Conservation (phyloP, 2,113 vertebrate species). For the Thunnus thynnus region DNA sequence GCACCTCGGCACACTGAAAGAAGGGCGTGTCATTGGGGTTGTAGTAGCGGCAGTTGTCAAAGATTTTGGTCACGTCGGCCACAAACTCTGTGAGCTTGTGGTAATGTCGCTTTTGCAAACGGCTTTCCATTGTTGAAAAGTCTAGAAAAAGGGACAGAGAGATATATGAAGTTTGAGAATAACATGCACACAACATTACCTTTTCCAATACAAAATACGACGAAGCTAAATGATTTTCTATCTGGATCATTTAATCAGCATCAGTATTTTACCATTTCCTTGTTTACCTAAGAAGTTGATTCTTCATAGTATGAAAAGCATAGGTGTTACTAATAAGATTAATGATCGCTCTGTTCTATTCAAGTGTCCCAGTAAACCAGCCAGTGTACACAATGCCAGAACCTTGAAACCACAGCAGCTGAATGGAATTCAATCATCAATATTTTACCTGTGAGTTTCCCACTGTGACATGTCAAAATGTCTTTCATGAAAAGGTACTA, state of each 20-base stretch:
- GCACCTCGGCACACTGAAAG: constrained; percentile 97
- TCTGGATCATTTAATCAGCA: neutral
- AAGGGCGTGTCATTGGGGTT: constrained; percentile 99
- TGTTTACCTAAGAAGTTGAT: too few species aligned
- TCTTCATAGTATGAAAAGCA: too few species aligned
- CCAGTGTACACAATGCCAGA: too few species aligned
- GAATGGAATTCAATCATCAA: too few species aligned
- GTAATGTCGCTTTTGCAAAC: constrained; percentile 95
- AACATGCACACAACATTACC: neutral
- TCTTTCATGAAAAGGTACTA: too few species aligned
- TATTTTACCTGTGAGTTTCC: too few species aligned
- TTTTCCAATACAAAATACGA: neutral
- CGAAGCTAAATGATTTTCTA: neutral
- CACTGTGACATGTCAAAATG: too few species aligned
- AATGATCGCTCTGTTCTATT: too few species aligned
- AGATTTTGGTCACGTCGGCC: constrained; percentile 99
- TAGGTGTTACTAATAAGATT: too few species aligned
- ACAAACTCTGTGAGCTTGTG: constrained; percentile 98
- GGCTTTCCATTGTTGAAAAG: constrained; percentile 97
- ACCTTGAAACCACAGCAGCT: too few species aligned
- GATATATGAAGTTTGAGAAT: neutral
- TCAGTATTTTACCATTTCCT: too few species aligned
- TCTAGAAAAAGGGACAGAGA: constrained; percentile 79
- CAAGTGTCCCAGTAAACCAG: too few species aligned
- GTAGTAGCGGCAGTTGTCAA: constrained; percentile 99